Percentiles rank a stretch among this genome's conserved stretches.
phyloP scores from a whole-genome alignment of 2,797 vertebrate genomes.

The Leuciscus waleckii region DNA sequence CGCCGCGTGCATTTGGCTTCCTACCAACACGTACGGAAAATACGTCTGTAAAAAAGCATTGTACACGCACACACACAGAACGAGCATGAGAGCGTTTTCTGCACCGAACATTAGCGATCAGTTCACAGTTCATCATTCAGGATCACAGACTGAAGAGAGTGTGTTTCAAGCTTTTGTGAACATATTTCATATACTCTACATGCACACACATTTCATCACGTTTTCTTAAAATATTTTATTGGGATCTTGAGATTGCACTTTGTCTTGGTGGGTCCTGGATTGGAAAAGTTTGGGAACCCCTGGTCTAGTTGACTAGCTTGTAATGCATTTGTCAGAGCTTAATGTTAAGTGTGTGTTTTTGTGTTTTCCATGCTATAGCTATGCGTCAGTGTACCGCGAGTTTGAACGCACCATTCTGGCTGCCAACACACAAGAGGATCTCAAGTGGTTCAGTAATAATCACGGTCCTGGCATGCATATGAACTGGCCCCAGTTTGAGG shows the following conservation, averaged over 20 bases:
- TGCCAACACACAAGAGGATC: slow-evolving; percentile 90
- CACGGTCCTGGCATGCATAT: slow-evolving; percentile 94
- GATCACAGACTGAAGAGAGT: not conserved
- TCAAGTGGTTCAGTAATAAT: slow-evolving; percentile 91
- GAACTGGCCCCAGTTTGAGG: slow-evolving; percentile 99
- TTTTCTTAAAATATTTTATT: not conserved
- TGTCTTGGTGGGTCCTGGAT: not conserved
- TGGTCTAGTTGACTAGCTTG: not conserved
- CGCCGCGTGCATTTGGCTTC: too few species aligned
- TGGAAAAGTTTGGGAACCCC: not conserved
- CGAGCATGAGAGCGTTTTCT: not conserved
- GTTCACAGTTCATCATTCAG: not conserved
- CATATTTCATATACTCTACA: not conserved
- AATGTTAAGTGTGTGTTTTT: not conserved
- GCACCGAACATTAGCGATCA: too few species aligned
- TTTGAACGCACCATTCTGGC: slow-evolving; percentile 88
- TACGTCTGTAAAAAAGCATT: not conserved
- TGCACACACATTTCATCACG: too few species aligned
- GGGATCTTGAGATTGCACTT: too few species aligned
- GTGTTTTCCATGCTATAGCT: slow-evolving; percentile 74
- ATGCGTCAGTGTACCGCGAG: slow-evolving; percentile 88
- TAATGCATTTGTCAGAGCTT: not conserved
- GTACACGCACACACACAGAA: not conserved
- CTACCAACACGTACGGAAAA: not conserved
- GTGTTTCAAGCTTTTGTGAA: too few species aligned